Base-by-base conservation (phyloP, 2,888 invertebrate species). In the Tuberolachnus salignus region DNA sequence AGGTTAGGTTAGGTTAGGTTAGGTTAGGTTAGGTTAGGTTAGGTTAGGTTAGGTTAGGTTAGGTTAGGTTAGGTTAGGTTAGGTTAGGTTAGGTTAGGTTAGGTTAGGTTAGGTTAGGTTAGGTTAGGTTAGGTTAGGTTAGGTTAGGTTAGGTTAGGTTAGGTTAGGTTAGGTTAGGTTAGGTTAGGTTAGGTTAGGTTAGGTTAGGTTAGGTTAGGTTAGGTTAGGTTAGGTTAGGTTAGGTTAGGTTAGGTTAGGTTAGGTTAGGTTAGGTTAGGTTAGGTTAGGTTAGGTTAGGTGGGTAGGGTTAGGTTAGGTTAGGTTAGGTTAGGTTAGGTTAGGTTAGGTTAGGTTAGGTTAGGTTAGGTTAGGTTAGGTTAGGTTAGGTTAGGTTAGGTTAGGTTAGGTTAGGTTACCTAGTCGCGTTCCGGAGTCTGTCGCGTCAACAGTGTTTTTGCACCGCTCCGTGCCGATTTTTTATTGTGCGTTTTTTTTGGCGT, bases 101-200 rank as follows among this genome's bases (percentile, higher is more conserved):
- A 26, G 26, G 4, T 14, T 6, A 8, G 59, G 59, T 6, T 26
- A 26, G 59, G 23, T 13, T 26, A 26, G 26, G 4, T 14, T 6
- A 8, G 59, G 59, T 69, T 71, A 46, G 72, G 26, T 72, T 55
- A 23, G 72, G 53, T 42, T 72, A 78, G 69, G 69, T 78, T 72
- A 71, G 78, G 70, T 72, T 72, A 82, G 81, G 82, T 82, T 82
- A 81, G 82, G 82, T 82, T 83, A 80, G 81, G 82, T 82, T 81
- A 80, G 71, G 78, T 51, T 19, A 57, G 57, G 49, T 49, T 49
- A 49, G 49, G 49, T 49, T 49, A 49, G n/a, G n/a, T n/a, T n/a
- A n/a, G n/a, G n/a, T n/a, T n/a, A 49, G 49, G 49, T 49, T 49
- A 49, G 49, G 49, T 49, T 49, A 49, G 49, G 49, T 49, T 49